Evolutionary conservation across 2,113 vertebrate genomes (phyloP), one percentile per base, ranked within the genome.

Genomic region (Pardalotus punctatus): DNA sequence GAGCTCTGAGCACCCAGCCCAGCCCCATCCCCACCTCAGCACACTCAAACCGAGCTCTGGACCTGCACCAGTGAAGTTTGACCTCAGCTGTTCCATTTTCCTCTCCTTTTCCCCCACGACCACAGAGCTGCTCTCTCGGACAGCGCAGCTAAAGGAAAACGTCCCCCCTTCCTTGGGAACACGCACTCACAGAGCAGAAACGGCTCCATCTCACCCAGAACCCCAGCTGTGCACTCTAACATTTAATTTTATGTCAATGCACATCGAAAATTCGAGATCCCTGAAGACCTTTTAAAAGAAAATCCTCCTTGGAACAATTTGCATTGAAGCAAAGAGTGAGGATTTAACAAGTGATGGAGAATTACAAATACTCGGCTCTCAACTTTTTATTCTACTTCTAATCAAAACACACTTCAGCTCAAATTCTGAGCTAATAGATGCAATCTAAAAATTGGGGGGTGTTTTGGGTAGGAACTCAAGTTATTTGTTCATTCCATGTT

Each of bases 211-310:
- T 71, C 29, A 2, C 45, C 64, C 69, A 95, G 88, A 93, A 78
- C 90, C 64, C 90, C 95, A 97, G 93, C 93, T 94, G 93, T 76
- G 95, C 96, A 72, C 93, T 93, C 92, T 3, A 96, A 71, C 94
- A 50, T 76, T 86, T 74, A 38, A 93, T 81, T 95, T 95, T 53
- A 77, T 97, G 94, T 96, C 96, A 96, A 65, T 81, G 95, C 94
- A 96, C 94, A 81, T 94, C 93, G 92, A 84, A 90, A 96, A 97
- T 90, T 71, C 18, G 40, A 93, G 95, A 92, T 97, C 96, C 96
- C 96, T 35, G 70, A 97, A 97, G 96, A 96, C 96, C 96, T 96
- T 79, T 96, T 97, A 97, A 97, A 90, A 96, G 80, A 97, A 95
- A 96, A 96, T 90, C 93, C 96, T 96, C 94, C 86, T 81, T 23